Base-by-base conservation (phyloP, 2,797 vertebrate genomes). In the Mormyrops boulengeri region DNA sequence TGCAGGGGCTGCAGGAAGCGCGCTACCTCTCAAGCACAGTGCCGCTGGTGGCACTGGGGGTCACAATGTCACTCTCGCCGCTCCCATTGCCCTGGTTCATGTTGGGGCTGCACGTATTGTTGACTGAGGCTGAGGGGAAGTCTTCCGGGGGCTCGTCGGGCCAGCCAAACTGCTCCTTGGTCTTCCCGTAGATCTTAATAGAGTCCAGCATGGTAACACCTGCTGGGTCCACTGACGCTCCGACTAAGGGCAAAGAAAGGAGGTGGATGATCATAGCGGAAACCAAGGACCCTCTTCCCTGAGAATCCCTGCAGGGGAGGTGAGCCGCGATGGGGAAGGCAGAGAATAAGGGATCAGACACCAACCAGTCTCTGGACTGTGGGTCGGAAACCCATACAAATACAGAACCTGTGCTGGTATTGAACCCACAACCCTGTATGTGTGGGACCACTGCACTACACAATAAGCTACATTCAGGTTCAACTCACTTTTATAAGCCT, bases 191-290 rank as follows among this genome's bases (percentile, higher is more conserved):
- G 87, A 99, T 97, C 93, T 99, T 99, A 89, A 99, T 95, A 26
- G 98, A 99, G 90, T 99, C 99, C 38, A 99, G 97, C 99, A 99
- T 99, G 11, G 99, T 99, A 92, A 99, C 98, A 38, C 99, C 98
- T n/a, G 98, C 98, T 2, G 99, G 98, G 94, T 99, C 99, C 90
- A 98, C 99, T 0, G 99, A 99, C 1, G 99, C 98, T 6, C 99
- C 99, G 87, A 99, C 99, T 99, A 93, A 80, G 11, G 19, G 50
- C 12, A 11, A 60, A n/a, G 22, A 34, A 89, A 82, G 73, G 3
- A 22, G 89, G 41, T 1, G 9, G 0, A 26, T 49, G 19, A 14
- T n/a, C 47, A 52, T 3, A 2, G 41, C 2, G 11, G n/a, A 26
- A 26, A 52, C 12, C 82, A 26, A 12, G 6, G n/a, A 22, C 3